These are phyloP conservation scores for Ostrea denselamellosa DNA, from an alignment of 1,140 invertebrate species.

Conservation along the genomic window DNA sequence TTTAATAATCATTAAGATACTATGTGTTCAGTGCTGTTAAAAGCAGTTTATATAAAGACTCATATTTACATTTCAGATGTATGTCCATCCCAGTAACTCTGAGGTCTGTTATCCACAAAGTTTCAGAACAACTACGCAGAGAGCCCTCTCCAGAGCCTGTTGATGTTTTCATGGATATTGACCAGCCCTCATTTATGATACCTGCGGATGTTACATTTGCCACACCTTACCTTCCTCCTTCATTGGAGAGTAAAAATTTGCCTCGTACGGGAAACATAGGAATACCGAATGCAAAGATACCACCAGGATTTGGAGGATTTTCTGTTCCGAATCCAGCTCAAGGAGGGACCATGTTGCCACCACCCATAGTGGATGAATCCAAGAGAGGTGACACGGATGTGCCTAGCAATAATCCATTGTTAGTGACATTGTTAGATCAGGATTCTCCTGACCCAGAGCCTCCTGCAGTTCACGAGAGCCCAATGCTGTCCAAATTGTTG, in stretches of 20 bases:
- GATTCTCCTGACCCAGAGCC: slow-evolving; percentile 63
- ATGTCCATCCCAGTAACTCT: slow-evolving; percentile 94
- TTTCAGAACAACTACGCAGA: slow-evolving; percentile 70
- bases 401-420: slow-evolving; percentile 72
- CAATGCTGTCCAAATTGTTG: slow-evolving; percentile 79
- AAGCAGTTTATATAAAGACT: no score
- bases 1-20: no score
- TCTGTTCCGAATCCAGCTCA: neutral
- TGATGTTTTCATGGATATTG: neutral
- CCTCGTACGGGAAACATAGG: neutral
- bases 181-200: neutral
- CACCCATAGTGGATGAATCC: slow-evolving; percentile 43
- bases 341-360: slow-evolving; percentile 16
- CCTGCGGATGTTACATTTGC: neutral
- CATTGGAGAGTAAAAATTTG: neutral
- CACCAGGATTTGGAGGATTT: neutral
- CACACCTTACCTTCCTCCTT: neutral
- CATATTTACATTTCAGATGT: slow-evolving; percentile 81
- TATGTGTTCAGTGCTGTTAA: no score
- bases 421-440: slow-evolving; percentile 74
- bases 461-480: slow-evolving; percentile 66
- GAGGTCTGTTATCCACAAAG: slow-evolving; percentile 85
- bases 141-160: slow-evolving; percentile 59
- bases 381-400: slow-evolving; percentile 52
- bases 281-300: neutral